Base-by-base conservation (phyloP, 2,888 invertebrate genomes). In the Autographa gamma region DNA sequence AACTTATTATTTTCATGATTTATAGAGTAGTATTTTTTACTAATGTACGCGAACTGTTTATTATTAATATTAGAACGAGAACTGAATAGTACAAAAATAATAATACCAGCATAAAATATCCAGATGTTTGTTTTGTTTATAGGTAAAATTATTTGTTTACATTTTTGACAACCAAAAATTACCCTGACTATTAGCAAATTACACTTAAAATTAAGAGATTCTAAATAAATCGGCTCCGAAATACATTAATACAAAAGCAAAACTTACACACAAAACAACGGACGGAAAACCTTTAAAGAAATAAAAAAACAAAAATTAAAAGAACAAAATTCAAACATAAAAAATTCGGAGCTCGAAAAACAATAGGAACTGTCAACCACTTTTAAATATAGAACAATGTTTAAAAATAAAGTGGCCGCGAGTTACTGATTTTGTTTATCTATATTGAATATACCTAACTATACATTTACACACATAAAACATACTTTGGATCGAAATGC, bases 311-410 rank as follows among this genome's bases (percentile, higher is more conserved):
- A 61, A 73, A 72, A 72, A 71, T 60, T 67, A 67, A 72, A 11
- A 67, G 62, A 79, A 73, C 43, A 56, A 66, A 68, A 60, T 71
- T 71, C 58, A 75, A 69, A n/a, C n/a, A n/a, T n/a, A n/a, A n/a
- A n/a, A 69, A 73, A 70, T 69, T 73, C 70, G 81, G 82, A 84
- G 76, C 85, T 68, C 74, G 76, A 77, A 88, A 89, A 86, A 56
- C 86, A 91, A 92, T 93, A 95, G 94, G 94, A 95, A 95, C 94
- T 92, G 83, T 91, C 86, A 93, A 93, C 94, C 94, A 93, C 93
- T 91, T 88, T 77, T 74, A 87, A 89, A 86, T 89, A 88, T 80
- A 80, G 64, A 80, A 82, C 84, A 85, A 83, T 80, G 73, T 80
- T 76, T 79, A 80, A 83, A 79, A 83, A 85, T 80, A 73, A 74